A percentile compares a stretch with the other conserved stretches of the same genome.
Conservation (phyloP, 2,797 vertebrate species). For the Manis pentadactyla region DNA sequence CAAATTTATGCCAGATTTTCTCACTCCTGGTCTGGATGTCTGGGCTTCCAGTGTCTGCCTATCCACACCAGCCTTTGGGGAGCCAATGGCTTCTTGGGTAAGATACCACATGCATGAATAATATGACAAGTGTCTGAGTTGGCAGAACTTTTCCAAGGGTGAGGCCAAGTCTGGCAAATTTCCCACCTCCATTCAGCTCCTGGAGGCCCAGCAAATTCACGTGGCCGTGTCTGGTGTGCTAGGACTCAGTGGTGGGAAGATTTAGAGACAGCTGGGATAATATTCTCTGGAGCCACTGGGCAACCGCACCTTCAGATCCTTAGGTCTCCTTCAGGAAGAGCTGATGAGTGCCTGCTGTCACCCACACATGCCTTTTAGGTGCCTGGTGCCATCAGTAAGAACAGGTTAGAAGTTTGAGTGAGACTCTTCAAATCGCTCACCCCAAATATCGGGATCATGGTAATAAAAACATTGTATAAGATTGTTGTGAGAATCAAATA, state of each 20-base stretch:
- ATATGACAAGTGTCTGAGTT: constrained; percentile 75
- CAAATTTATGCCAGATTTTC: constrained; percentile 29
- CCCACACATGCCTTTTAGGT: no score
- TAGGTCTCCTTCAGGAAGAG: neutral
- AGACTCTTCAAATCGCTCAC: neutral
- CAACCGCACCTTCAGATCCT: neutral
- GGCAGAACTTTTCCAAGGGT: constrained; percentile 79
- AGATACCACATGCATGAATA: constrained; percentile 79
- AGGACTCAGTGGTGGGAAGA: neutral
- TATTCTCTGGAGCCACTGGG: neutral
- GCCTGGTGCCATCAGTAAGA: neutral
- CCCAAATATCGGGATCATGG: neutral
- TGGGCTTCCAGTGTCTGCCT: constrained; percentile 48
- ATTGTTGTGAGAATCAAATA: neutral
- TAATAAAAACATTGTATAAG: neutral
- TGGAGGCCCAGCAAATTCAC: constrained; percentile 55
- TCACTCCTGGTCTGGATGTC: constrained; percentile 69
- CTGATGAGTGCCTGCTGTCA: neutral
- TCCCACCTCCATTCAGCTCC: constrained; percentile 28
- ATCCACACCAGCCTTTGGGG: constrained; percentile 50
- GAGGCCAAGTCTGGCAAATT: constrained; percentile 72
- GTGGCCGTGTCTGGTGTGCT: neutral
- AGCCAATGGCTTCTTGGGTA: constrained; percentile 53
- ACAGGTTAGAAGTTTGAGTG: neutral
- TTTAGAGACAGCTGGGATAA: neutral